Percentiles rank a stretch among this genome's conserved stretches.
These are phyloP conservation scores for Nibea albiflora DNA, from an alignment of 2,113 vertebrate genomes.

Conservation along the genomic window DNA sequence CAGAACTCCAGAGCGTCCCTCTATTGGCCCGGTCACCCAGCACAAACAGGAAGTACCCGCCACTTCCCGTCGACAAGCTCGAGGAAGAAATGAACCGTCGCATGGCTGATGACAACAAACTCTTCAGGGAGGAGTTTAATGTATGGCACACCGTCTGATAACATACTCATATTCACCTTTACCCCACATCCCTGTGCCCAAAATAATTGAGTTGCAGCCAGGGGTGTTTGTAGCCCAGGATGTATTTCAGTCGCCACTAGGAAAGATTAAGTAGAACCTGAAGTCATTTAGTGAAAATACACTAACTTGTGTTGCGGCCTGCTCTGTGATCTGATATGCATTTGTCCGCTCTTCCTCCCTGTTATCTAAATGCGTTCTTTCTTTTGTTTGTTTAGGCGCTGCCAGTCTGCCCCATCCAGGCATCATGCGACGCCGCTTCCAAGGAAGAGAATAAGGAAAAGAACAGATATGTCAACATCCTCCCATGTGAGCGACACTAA, in stretches of 20 bases:
- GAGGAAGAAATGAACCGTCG: slow-evolving; percentile 98
- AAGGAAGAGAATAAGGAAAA: slow-evolving; percentile 99
- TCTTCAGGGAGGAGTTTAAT: slow-evolving; percentile 98
- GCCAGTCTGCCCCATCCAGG: slow-evolving; percentile 96
- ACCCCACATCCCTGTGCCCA: not conserved
- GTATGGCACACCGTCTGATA: slow-evolving; percentile 76
- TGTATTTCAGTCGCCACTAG: not conserved
- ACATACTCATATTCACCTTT: not conserved
- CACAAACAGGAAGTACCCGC: slow-evolving; percentile 98
- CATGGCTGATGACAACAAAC: slow-evolving; percentile 99
- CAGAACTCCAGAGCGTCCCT: slow-evolving; percentile 97
- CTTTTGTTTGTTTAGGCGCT: slow-evolving; percentile 86
- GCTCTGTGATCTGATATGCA: not conserved
- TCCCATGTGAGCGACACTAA: slow-evolving; percentile 90
- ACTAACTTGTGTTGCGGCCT: not conserved
- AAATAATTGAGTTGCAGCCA: not conserved
- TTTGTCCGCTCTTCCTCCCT: not conserved
- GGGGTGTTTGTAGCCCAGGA: no score
- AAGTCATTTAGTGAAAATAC: not conserved
- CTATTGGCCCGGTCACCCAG: slow-evolving; percentile 97
- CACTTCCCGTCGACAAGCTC: slow-evolving; percentile 94
- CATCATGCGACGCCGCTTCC: slow-evolving; percentile 95
- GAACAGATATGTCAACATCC: slow-evolving; percentile 98
- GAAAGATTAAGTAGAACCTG: not conserved
- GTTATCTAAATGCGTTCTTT: not conserved